Base-by-base conservation (phyloP, 2,797 vertebrate genomes). In the Sebastes flavidus region DNA sequence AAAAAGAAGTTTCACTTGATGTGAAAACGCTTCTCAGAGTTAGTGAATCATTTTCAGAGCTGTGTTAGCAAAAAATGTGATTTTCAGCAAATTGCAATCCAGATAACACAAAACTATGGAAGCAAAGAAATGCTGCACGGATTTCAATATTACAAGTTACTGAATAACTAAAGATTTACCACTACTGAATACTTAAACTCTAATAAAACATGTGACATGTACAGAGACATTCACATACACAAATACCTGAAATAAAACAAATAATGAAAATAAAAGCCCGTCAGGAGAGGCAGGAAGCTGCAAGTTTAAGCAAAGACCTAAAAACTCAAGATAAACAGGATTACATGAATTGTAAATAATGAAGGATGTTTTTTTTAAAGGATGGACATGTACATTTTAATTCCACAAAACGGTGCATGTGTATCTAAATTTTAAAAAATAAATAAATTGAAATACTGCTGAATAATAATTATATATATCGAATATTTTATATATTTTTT, bases 91-190 rank as follows among this genome's bases (percentile, higher is more conserved):
- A 91, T 20, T 55, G 60, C 58, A 75, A 93, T 94, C 94, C 95
- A 95, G 95, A 96, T 96, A 36, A 87, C 95, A 96, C 92, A 95
- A 96, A 95, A 93, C 94, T 96, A 94, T 96, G 77, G 84, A 89
- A 72, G 74, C 82, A 75, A 59, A 87, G 13, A 49, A 58, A 72
- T 8, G 46, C 20, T 4, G 8, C 16, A 5, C 2, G 3, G 4
- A 6, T 13, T 13, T 46, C 0, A 22, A n/a, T 32, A 8, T 38
- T 22, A 14, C 4, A n/a, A 18, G 27, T 30, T 18, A 34, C 55
- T 10, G 32, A 16, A 22, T 18, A 18, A 54, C 5, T 55, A 2
- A 36, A 22, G 62, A 29, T 18, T 0, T 52, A 60, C 29, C 78
- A 32, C 54, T 20, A 4, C 65, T 68, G 63, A 74, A 38, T 72